Evolutionary conservation across 2,797 vertebrate genomes (phyloP).

Genomic region (Pelobates cultripes): DNA sequence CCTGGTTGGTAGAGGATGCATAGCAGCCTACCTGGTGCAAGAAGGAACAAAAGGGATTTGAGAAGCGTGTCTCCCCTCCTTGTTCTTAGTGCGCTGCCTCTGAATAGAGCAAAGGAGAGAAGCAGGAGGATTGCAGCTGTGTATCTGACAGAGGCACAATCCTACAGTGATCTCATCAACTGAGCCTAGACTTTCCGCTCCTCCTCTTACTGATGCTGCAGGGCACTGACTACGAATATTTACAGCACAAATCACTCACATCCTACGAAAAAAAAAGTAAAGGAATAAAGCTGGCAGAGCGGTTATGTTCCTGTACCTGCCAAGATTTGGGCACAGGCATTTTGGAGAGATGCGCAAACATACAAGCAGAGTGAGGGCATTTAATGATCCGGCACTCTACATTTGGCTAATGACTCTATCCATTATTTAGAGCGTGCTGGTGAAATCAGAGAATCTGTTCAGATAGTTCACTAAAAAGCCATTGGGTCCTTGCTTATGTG

Average conservation of each 20-base stretch:
- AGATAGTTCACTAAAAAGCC: slow-evolving; percentile 24
- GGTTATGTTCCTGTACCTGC: slow-evolving; percentile 6
- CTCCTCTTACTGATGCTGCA: slow-evolving; percentile 51
- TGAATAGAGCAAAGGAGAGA: slow-evolving; percentile 37
- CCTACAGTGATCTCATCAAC: slow-evolving; percentile 50
- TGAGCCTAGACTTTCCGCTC: slow-evolving; percentile 31
- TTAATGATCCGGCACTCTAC: slow-evolving; percentile 33
- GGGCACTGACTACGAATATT: slow-evolving; percentile 29
- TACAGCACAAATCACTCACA: slow-evolving; percentile 43
- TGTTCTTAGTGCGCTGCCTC: slow-evolving; percentile 28
- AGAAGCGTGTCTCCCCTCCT: slow-evolving; percentile 18
- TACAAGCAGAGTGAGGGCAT: neutral
- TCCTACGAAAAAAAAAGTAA: slow-evolving; percentile 3
- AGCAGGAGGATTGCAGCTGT: slow-evolving; percentile 38
- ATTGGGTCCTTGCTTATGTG: slow-evolving; percentile 9
- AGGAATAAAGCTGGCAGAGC: slow-evolving; percentile 12
- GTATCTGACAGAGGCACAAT: slow-evolving; percentile 16
- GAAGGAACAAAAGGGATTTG: slow-evolving; percentile 32
- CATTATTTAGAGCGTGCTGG: slow-evolving; percentile 37
- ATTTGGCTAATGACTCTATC: slow-evolving; percentile 47
- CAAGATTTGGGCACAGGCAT: slow-evolving; percentile 21
- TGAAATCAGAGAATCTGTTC: slow-evolving; percentile 12
- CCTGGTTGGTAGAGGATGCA: neutral
- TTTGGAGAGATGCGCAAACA: neutral
- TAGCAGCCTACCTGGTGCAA: slow-evolving; percentile 31